phyloP scores from a whole-genome alignment of 2,113 vertebrate species.

The Oncorhynchus gorbuscha region DNA sequence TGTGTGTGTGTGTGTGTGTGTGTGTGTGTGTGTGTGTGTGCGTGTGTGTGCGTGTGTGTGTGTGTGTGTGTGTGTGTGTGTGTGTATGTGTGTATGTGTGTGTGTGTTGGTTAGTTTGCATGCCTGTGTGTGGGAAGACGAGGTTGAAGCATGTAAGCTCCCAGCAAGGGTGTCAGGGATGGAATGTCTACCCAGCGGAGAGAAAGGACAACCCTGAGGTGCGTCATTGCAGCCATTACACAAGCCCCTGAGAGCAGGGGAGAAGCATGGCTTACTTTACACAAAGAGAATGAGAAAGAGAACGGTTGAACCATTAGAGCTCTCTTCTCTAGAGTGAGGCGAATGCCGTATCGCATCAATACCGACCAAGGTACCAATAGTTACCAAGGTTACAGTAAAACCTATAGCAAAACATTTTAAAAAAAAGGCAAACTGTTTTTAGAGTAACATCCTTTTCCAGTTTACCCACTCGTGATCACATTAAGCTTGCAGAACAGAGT shows the following conservation, averaged over 20 bases:
- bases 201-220: constrained; percentile 40
- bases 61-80: constrained; percentile 1
- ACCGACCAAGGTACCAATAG: too few relatives aligned
- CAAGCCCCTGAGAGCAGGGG: background rate
- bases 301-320: background rate
- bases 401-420: too few relatives aligned
- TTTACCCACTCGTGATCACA: background rate
- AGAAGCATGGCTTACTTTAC: background rate
- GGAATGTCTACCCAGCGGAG: constrained; percentile 12
- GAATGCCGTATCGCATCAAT: too few relatives aligned
- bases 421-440: background rate
- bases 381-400: too few relatives aligned
- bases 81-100: constrained; percentile 1
- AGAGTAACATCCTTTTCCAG: background rate
- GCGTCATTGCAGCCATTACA: constrained; percentile 10
- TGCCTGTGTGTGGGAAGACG: background rate
- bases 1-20: constrained; percentile 15
- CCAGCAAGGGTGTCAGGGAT: constrained; percentile 29
- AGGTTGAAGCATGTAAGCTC: constrained; percentile 4
- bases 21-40: constrained; percentile 22
- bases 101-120: too few relatives aligned
- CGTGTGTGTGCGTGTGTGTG: constrained; percentile 2
- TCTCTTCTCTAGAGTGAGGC: background rate
- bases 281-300: background rate
- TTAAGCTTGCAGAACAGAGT: constrained; percentile 15